Conservation (phyloP, 1,140 invertebrate species). For the Aradophagus sp. region DNA sequence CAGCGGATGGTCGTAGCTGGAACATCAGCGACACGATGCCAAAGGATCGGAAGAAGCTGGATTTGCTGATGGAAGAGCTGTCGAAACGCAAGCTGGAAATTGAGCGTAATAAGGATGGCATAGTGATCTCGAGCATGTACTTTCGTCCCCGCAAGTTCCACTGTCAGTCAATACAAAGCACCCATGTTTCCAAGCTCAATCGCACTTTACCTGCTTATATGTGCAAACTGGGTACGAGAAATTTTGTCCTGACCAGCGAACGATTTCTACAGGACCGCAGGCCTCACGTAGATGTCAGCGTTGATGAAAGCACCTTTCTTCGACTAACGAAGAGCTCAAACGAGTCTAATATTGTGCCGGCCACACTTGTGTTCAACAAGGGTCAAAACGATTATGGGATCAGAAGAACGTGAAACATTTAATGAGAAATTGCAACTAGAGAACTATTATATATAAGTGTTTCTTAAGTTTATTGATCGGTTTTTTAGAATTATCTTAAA, state of each 20-base stretch:
- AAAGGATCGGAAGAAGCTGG: no score
- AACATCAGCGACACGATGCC: no score
- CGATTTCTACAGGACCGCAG: constrained; percentile 61
- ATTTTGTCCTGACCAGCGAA: constrained; percentile 61
- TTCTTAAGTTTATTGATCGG: no score
- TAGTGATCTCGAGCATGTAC: no score
- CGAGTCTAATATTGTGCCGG: constrained; percentile 44
- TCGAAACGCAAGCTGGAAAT: no score
- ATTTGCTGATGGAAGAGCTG: no score
- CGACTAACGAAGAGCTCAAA: constrained; percentile 18
- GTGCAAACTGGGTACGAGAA: constrained; percentile 45
- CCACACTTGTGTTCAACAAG: constrained; percentile 55
- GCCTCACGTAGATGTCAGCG: constrained; percentile 44
- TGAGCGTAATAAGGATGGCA: no score
- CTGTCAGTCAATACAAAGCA: constrained; percentile 47
- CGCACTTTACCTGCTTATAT: constrained; percentile 57
- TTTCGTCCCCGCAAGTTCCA: no score
- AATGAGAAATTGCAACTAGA: no score
- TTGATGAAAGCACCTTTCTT: constrained; percentile 53
- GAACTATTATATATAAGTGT: no score
- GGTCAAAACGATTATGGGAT: constrained; percentile 55
- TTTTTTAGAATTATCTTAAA: no score
- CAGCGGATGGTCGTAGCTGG: constrained; percentile 45
- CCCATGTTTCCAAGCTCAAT: constrained; percentile 53
- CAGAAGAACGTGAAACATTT: constrained; percentile 41